Percentiles rank a stretch among this genome's conserved stretches.
phyloP scores from a whole-genome alignment of 2,888 invertebrate genomes.

The Eupithecia insigniata region DNA sequence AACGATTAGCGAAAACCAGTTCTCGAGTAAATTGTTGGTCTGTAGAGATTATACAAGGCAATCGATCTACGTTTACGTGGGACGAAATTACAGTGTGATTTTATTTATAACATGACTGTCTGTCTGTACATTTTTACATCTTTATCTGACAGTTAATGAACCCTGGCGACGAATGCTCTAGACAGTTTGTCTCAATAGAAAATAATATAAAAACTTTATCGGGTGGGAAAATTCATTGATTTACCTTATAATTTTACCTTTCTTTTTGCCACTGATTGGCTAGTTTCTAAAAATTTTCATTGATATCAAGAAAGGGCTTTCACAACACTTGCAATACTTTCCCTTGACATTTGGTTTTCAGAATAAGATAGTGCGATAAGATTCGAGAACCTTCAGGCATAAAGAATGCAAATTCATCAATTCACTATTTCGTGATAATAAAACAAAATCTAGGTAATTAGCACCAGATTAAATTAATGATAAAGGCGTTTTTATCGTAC shows the following conservation, averaged over 20 bases:
- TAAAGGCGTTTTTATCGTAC: background rate
- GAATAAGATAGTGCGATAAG: background rate
- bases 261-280: background rate
- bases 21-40: constrained; percentile 35
- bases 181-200: constrained; percentile 24
- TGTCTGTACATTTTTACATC: constrained; percentile 20
- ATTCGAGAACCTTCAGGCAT: background rate
- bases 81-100: constrained; percentile 36
- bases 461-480: background rate
- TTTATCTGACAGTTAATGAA: constrained; percentile 22
- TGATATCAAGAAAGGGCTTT: background rate
- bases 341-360: background rate
- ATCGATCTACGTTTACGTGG: constrained; percentile 34
- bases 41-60: constrained; percentile 36
- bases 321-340: background rate
- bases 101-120: constrained; percentile 32
- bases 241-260: background rate
- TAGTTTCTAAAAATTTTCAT: background rate
- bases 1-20: constrained; percentile 35
- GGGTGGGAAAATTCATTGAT: background rate
- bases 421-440: background rate
- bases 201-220: background rate
- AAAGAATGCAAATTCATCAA: background rate
- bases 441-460: background rate
- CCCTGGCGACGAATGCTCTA: constrained; percentile 19